Percentiles rank a stretch among this genome's conserved stretches.
phyloP scores from a whole-genome alignment of 2,797 vertebrate species.

The Rhynchotus rufescens region DNA sequence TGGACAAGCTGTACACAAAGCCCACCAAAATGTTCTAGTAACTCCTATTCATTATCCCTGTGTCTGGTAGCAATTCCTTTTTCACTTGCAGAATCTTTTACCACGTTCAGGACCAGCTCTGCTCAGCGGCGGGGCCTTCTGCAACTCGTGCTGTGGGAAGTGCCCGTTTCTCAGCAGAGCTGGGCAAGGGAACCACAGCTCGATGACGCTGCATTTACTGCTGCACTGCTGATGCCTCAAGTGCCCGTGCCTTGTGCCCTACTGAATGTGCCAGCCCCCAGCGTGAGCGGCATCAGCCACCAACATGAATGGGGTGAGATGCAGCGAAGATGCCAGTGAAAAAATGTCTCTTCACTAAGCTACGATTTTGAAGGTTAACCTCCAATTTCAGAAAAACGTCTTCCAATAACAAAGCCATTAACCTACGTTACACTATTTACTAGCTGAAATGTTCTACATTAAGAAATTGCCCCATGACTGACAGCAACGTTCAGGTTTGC shows the following conservation, averaged over 20 bases:
- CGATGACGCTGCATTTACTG: not conserved
- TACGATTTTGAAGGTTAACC: conserved; percentile 39
- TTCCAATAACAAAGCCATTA: conserved; percentile 23
- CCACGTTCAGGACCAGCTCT: not conserved
- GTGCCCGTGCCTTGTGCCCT: not conserved
- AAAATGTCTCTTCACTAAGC: not conserved
- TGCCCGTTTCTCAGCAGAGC: not conserved
- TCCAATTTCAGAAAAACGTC: conserved; percentile 36
- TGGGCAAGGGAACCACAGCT: not conserved
- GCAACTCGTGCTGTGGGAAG: not conserved
- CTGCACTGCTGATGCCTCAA: not conserved
- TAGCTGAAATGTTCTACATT: not conserved
- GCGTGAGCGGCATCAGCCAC: not conserved
- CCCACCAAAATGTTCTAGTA: not conserved
- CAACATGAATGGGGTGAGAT: not conserved
- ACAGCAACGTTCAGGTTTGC: not conserved
- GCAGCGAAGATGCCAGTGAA: not conserved
- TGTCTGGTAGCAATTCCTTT: not conserved
- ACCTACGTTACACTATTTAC: not conserved
- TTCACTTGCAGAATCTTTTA: not conserved
- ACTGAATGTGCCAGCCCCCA: not conserved
- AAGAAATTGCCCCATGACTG: conserved; percentile 5
- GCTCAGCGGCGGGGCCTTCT: not conserved
- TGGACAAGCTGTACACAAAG: not conserved
- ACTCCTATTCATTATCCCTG: not conserved